Percentiles rank a stretch among this genome's conserved stretches.
phyloP scores from a whole-genome alignment of 2,797 vertebrate species.

The Coilia nasus region DNA sequence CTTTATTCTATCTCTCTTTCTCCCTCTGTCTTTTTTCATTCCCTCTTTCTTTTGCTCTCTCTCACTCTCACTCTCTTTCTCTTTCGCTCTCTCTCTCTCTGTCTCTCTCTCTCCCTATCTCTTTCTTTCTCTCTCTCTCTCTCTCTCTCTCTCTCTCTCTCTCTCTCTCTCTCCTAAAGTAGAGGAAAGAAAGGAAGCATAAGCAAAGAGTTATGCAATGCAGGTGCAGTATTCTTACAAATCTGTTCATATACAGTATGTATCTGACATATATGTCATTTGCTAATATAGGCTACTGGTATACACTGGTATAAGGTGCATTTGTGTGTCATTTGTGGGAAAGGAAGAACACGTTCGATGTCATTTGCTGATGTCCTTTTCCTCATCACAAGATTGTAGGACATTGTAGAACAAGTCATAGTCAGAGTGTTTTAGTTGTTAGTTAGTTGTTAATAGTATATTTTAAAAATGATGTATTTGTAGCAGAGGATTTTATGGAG shows the following conservation, averaged over 20 bases:
- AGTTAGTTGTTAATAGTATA: neutral
- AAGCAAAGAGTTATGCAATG: conserved; percentile 18
- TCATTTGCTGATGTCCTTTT: neutral
- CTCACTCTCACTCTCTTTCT: no score
- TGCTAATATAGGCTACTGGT: neutral
- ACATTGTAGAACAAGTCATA: neutral
- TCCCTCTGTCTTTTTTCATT: no score
- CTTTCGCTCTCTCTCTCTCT: no score
- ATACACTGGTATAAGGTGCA: neutral
- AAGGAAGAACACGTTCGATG: neutral
- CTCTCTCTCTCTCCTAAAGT: conserved; percentile 62
- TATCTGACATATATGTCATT: neutral
- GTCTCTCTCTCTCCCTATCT: no score
- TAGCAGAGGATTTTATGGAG: neutral
- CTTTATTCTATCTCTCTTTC: no score
- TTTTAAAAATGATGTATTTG: neutral
- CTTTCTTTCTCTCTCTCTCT: no score
- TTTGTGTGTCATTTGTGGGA: neutral
- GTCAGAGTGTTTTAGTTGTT: neutral
- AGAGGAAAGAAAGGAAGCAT: conserved; percentile 62
- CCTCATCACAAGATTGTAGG: neutral
- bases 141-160: no score
- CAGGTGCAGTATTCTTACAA: neutral
- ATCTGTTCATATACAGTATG: no score
- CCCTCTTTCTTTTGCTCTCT: no score